Evolutionary conservation across 2,113 vertebrate genomes (phyloP).

Genomic region (Neopipo cinnamomea): DNA sequence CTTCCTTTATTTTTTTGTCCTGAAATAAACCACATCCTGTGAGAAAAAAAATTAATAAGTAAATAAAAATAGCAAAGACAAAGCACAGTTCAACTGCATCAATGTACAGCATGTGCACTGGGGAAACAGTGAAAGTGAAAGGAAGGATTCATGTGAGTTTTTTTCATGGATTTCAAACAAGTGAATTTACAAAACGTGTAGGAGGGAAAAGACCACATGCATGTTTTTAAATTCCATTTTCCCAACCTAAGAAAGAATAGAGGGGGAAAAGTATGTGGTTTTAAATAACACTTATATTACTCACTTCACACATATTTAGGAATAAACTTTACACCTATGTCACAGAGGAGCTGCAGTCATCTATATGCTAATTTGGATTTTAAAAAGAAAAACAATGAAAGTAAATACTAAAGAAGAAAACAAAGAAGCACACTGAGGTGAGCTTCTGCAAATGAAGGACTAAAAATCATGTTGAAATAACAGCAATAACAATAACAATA

Average conservation of each 20-base stretch:
- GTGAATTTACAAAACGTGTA: slow-evolving; percentile 25
- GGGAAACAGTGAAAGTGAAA: slow-evolving; percentile 16
- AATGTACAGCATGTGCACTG: not conserved
- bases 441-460: slow-evolving; percentile 53
- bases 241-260: slow-evolving; percentile 52
- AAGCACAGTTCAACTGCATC: slow-evolving; percentile 41
- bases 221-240: slow-evolving; percentile 61
- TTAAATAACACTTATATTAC: slow-evolving; percentile 38
- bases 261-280: not conserved
- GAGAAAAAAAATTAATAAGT: not conserved
- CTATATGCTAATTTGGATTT: slow-evolving; percentile 57
- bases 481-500: slow-evolving; percentile 52
- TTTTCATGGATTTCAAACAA: not conserved
- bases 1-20: slow-evolving; percentile 30
- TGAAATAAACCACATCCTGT: slow-evolving; percentile 39
- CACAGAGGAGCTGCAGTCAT: slow-evolving; percentile 17
- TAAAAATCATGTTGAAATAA: slow-evolving; percentile 62
- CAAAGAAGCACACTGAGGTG: slow-evolving; percentile 49
- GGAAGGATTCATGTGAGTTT: not conserved
- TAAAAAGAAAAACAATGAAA: slow-evolving; percentile 71
- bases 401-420: slow-evolving; percentile 66
- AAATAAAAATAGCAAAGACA: slow-evolving; percentile 9
- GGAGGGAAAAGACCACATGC: slow-evolving; percentile 68
- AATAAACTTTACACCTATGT: slow-evolving; percentile 32
- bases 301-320: slow-evolving; percentile 52